Evolutionary conservation across 2,113 vertebrate genomes (phyloP).

Genomic region (Halichoeres trimaculatus): DNA sequence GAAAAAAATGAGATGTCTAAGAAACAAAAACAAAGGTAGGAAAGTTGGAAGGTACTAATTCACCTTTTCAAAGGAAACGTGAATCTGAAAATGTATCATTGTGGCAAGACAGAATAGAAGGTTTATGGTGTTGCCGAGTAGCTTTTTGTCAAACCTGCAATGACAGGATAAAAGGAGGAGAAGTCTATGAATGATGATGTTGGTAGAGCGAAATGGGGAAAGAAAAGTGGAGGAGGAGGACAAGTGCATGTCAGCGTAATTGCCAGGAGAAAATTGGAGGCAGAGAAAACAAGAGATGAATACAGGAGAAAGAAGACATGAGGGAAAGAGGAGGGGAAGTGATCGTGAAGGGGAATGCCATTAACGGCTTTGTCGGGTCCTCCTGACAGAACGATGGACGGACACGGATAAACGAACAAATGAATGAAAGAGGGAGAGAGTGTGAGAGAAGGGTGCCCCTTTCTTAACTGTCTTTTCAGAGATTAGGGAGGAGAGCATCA

Average conservation of each 20-base stretch:
- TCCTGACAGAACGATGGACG: constrained; percentile 66
- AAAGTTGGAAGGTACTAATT: too few species aligned
- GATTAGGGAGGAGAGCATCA: constrained; percentile 73
- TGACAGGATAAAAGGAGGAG: constrained; percentile 27
- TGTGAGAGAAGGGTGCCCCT: constrained; percentile 77
- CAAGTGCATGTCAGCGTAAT: constrained; percentile 67
- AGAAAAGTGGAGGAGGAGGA: constrained; percentile 51
- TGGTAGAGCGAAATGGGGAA: constrained; percentile 26
- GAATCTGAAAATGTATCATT: neutral
- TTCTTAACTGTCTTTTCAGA: constrained; percentile 75
- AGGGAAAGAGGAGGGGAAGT: constrained; percentile 69
- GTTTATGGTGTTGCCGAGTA: constrained; percentile 15
- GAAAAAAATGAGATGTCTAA: too few species aligned
- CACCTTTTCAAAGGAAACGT: too few species aligned
- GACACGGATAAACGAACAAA: constrained; percentile 77
- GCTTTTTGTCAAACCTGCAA: constrained; percentile 36
- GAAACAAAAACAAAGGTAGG: too few species aligned
- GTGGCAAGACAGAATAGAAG: neutral
- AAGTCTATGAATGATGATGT: constrained; percentile 70
- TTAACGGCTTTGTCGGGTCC: constrained; percentile 72
- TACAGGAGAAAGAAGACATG: constrained; percentile 64
- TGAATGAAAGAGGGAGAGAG: constrained; percentile 69
- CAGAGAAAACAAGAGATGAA: constrained; percentile 69
- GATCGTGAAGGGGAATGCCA: constrained; percentile 77
- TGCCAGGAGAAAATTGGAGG: constrained; percentile 67